Base-by-base conservation (phyloP, 2,113 vertebrate species). In the Butastur rufipennis region DNA sequence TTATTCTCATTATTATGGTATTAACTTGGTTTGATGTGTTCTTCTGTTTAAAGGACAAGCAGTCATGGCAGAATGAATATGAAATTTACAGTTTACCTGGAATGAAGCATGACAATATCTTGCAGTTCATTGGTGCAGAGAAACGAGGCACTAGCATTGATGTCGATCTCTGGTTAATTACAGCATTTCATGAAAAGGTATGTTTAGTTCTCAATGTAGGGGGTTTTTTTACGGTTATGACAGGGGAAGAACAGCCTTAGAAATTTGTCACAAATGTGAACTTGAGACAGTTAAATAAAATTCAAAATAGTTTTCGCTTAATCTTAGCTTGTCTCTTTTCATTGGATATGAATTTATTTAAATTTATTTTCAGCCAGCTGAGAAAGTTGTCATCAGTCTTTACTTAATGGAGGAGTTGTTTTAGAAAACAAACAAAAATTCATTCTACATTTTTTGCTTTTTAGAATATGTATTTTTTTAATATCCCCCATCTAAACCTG, bases 21-120 rank as follows among this genome's bases (percentile, higher is more conserved):
- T 79, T 83, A 67, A 92, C 17, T 19, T 23, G n/a, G 14, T 40
- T 56, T 79, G 14, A 2, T 42, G 34, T 66, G 16, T 27, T 72
- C 66, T 67, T 38, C 34, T 59, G 19, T 66, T 81, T 52, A 3
- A 95, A 99, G 99, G 99, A 99, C 97, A 99, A 99, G 88, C 99
- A 99, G 92, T 99, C 99, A 1, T 99, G 99, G 99, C 99, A 99
- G 98, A 99, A 99, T 31, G 99, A 99, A 94, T 99, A 99, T 13
- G 99, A 99, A 98, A 99, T 99, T 75, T 99, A 99, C 98, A 99
- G 98, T 90, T 95, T 99, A 93, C 98, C 98, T 50, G 99, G 99
- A 65, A 99, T 99, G 99, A 99, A 99, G 94, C 99, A 99, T 61
- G 99, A 99, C 71, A 99, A 99, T 92, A 98, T 99, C 93, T 93